Conservation (phyloP, 1,140 invertebrate genomes). For the Palaemon carinicauda region DNA sequence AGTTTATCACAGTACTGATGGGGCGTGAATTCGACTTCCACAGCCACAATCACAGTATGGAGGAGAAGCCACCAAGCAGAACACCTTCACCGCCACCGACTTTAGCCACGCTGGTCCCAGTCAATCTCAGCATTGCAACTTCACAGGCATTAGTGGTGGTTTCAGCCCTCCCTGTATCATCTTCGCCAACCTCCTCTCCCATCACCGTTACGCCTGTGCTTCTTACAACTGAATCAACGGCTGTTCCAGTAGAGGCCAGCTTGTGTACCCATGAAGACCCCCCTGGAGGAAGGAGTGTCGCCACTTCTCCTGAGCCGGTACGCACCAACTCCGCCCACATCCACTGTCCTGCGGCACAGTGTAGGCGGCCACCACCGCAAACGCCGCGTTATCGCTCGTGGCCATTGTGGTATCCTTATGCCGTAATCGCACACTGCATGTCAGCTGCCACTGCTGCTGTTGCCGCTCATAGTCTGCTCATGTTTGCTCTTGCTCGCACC, state of each 20-base stretch:
- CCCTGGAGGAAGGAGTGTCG: conserved; percentile 7
- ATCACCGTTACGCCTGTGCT: conserved; percentile 36
- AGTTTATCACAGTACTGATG: conserved; percentile 41
- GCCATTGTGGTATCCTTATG: background rate
- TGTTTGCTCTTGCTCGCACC: conserved; percentile 51
- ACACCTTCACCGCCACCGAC: conserved; percentile 55
- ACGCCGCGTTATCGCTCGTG: conserved; percentile 27
- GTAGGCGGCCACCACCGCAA: conserved; percentile 43
- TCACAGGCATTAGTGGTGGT: conserved; percentile 38
- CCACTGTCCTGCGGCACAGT: conserved; percentile 52
- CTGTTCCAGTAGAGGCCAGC: background rate
- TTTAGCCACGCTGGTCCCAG: conserved; percentile 55
- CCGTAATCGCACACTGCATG: conserved; percentile 46
- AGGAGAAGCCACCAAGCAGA: conserved; percentile 45
- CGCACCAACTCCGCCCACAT: conserved; percentile 38
- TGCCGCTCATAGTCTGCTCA: conserved; percentile 42
- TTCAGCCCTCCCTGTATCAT: conserved; percentile 16
- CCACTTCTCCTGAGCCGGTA: conserved; percentile 47
- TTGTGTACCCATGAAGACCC: conserved; percentile 8
- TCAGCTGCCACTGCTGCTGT: conserved; percentile 45
- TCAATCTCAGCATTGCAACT: conserved; percentile 56
- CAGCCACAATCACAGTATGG: conserved; percentile 37
- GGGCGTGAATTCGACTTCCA: conserved; percentile 36
- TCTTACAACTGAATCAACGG: conserved; percentile 17
- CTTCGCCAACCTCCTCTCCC: conserved; percentile 30